Percentiles rank a stretch among this genome's conserved stretches.
Evolutionary conservation across 2,888 invertebrate genomes (phyloP).

Genomic region (Sepiola atlantica): DNA sequence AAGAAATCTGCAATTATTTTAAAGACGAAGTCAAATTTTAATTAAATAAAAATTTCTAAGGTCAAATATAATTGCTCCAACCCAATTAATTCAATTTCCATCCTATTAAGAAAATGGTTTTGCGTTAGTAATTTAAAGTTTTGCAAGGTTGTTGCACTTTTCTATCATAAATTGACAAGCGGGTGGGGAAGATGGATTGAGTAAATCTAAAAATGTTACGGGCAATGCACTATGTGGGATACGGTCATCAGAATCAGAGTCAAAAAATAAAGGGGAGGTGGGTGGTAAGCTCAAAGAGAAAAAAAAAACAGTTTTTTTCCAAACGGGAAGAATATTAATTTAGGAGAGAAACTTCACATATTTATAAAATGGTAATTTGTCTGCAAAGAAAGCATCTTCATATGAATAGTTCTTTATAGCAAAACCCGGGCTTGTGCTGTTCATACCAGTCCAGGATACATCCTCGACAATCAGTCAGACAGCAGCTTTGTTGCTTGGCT

Average conservation of each 20-base stretch:
- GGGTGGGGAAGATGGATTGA: background rate
- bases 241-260: background rate
- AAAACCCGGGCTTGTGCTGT: too few species aligned
- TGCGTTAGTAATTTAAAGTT: background rate
- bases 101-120: background rate
- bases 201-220: too few species aligned
- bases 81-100: background rate
- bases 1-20: background rate
- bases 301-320: too few species aligned
- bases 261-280: background rate
- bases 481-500: too few species aligned
- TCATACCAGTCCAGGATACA: too few species aligned
- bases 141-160: background rate
- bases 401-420: too few species aligned
- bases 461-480: too few species aligned
- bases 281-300: background rate
- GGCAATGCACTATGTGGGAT: too few species aligned
- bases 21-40: background rate
- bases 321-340: too few species aligned
- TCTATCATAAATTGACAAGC: background rate
- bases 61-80: constrained; percentile 32
- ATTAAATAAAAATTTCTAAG: background rate
- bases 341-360: too few species aligned
- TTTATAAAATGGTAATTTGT: too few species aligned
- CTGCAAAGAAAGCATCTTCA: too few species aligned